Evolutionary conservation across 1,140 invertebrate genomes (phyloP), one percentile per base, ranked within the genome.

Genomic region (Wasmannia auropunctata): DNA sequence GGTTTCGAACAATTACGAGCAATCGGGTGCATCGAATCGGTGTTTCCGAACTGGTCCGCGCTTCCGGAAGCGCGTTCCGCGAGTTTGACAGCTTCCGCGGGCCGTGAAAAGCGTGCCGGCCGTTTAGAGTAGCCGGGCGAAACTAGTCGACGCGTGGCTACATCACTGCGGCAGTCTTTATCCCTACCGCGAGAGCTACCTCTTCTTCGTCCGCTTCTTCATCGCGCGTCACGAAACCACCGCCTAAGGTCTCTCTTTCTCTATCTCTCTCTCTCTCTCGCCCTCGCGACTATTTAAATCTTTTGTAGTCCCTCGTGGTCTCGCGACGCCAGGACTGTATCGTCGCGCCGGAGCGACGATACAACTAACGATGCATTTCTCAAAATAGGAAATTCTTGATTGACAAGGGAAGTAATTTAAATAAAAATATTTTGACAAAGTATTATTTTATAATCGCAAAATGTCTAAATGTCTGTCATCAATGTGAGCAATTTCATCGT

Each of bases 251-350:
- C 58, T 56, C 49, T 63, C 60, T 74, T 28, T 46, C 51, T 34
- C 67, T 62, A 3, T 67, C n/a, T 46, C 14, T 46, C 11, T 79
- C 84, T 81, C 60, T 58, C 34, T 34, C 70, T 70, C 80, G 49
- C 85, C 63, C 90, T 86, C 88, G 65, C 76, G 86, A 93, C 91
- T 93, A 93, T 93, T 93, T 93, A 91, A 93, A 93, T 93, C 93
- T 88, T 93, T 92, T 92, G 87, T 92, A 85, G 70, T 90, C 79
- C 74, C 88, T 81, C 74, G 74, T 72, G 62, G 69, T 80, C 56
- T 22, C 40, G 65, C 34, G 46, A 54, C 46, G 37, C 10, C 76
- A 76, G 79, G 51, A 58, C 51, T 70, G 79, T 83, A 70, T 34
- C 54, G 11, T 6, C 2, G 11, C 77, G n/a, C 5, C 16, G 25